Evolutionary conservation across 35 echinoderm and acorn worm genomes (phyloP), one percentile per base, ranked within the genome.

Genomic region (Diadema setosum): DNA sequence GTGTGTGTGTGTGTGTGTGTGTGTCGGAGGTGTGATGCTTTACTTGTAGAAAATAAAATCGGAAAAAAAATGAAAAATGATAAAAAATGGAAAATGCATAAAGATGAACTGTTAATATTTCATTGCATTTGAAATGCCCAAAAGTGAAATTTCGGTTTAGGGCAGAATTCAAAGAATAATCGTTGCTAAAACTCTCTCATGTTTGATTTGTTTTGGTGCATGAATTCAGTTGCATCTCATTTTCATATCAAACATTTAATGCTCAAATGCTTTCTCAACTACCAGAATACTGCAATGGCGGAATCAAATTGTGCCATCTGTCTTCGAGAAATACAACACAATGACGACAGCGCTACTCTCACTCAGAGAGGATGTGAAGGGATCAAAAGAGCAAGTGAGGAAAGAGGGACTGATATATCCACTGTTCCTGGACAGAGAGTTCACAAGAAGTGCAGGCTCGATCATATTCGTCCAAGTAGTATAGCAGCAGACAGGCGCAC

Each of bases 331-430:
- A 76, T 76, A 76, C 36, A 23, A 23, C 7, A 76, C 24, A 36
- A 76, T 33, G 23, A 76, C 7, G 70, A 76, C 20, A 76, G 70
- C 36, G 70, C 70, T 76, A 76, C 70, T 76, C 70, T 76, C 70
- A 69, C 64, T 69, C 70, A 76, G 36, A 76, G 36, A 76, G 70
- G 70, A 36, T 33, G 70, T 76, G 70, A 39, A 3, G 70, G 70
- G 70, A 76, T 76, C 70, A 23, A 36, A 6, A 76, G 70, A 76
- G 30, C 70, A 11, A 76, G 70, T 76, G 70, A 76, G 5, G 11
- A 32, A 39, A 76, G 7, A 76, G 70, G 70, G 24, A 37, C 41
- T 9, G 70, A 76, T 5, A 76, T 70, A 70, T 16, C 8, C 30
- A 70, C 64, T 31, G 30, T 70, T n/a, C 70, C 7, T 76, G 70